Conservation (phyloP, 2,888 invertebrate species). For the Drosophila barbarae region DNA sequence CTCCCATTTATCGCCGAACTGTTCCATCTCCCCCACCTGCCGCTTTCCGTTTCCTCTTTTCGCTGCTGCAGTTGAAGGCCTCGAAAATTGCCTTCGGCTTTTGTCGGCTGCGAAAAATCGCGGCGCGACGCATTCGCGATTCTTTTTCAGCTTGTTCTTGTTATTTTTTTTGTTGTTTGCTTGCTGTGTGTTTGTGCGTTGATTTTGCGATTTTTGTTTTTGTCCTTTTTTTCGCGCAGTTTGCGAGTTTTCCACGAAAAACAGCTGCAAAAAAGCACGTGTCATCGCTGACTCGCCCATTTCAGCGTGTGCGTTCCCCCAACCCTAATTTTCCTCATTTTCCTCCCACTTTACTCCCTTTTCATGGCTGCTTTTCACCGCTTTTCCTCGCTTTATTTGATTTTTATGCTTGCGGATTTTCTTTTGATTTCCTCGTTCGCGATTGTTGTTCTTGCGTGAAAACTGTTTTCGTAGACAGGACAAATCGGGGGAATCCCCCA, state of each 20-base stretch:
- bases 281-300: constrained; percentile 68
- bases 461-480: constrained; percentile 61
- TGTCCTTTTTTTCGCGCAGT: constrained; percentile 67
- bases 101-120: constrained; percentile 33
- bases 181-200: constrained; percentile 30
- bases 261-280: constrained; percentile 79
- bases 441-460: constrained; percentile 34
- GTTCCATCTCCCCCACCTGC: constrained; percentile 15
- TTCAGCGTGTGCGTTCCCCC: constrained; percentile 60
- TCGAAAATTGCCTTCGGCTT: constrained; percentile 35
- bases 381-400: constrained; percentile 53
- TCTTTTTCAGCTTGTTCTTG: constrained; percentile 11
- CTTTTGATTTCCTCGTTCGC: constrained; percentile 52
- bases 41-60: constrained; percentile 8
- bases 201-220: constrained; percentile 62
- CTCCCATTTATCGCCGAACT: constrained; percentile 28
- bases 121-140: constrained; percentile 22
- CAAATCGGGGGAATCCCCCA: constrained; percentile 67
- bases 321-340: constrained; percentile 11
- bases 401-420: constrained; percentile 66
- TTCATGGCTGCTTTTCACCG: constrained; percentile 58
- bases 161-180: constrained; percentile 13
- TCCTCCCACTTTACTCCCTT: constrained; percentile 43
- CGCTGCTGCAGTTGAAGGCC: constrained; percentile 35
- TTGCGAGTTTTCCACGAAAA: constrained; percentile 71